Evolutionary conservation across 1,140 invertebrate genomes (phyloP).

Genomic region (Bombus picipes): DNA sequence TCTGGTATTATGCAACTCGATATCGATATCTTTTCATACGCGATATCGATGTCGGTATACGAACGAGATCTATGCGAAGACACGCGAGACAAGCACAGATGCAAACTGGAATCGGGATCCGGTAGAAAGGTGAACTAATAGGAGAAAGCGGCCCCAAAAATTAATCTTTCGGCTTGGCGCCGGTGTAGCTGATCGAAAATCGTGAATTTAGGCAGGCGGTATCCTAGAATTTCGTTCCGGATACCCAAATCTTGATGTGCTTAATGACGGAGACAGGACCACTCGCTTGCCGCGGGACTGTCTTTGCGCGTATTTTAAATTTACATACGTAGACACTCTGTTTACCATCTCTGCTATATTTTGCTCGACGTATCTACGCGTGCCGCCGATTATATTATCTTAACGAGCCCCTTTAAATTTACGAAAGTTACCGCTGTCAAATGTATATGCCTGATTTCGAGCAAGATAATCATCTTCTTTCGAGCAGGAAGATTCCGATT

Average conservation of each 20-base stretch:
- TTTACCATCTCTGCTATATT: background rate
- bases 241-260: conserved; percentile 70
- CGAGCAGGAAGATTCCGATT: background rate
- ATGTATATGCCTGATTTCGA: background rate
- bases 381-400: background rate
- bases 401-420: background rate
- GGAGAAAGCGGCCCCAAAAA: conserved; percentile 80
- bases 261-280: conserved; percentile 18
- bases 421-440: background rate
- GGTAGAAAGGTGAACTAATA: conserved; percentile 68
- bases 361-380: background rate
- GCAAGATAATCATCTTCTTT: background rate
- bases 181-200: conserved; percentile 42
- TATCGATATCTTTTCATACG: accelerated
- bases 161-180: conserved; percentile 59
- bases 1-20: too few species aligned
- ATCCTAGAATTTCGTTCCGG: conserved; percentile 75
- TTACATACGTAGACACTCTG: conserved; percentile 42
- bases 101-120: conserved; percentile 22
- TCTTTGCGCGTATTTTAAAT: conserved; percentile 26
- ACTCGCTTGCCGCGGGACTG: background rate
- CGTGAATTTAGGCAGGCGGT: conserved; percentile 34
- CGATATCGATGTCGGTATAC: background rate
- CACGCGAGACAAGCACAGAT: background rate
- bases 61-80: too few species aligned